Evolutionary conservation across 2,888 invertebrate genomes (phyloP).

Genomic region (Gastrophysa polygoni): DNA sequence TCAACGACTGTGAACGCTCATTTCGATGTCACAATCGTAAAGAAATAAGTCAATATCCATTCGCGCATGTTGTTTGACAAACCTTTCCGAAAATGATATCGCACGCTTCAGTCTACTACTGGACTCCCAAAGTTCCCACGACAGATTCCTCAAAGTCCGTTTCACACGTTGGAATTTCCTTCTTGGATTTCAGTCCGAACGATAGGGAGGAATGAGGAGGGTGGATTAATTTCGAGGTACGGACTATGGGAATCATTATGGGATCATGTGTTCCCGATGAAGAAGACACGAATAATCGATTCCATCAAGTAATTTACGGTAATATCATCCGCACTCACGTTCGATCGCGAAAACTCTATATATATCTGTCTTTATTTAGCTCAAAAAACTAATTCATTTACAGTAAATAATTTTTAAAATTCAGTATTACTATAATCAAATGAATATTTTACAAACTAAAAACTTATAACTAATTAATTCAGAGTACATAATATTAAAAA

Average conservation of each 20-base stretch:
- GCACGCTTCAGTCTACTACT: background rate
- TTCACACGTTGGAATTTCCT: background rate
- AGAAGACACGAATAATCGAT: slow-evolving; percentile 61
- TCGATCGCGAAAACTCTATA: too few relatives aligned
- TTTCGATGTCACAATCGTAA: slow-evolving; percentile 30
- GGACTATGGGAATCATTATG: slow-evolving; percentile 71
- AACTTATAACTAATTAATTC: too few relatives aligned
- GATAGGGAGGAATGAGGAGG: background rate
- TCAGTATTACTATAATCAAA: too few relatives aligned
- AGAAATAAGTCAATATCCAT: slow-evolving; percentile 37
- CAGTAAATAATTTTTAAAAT: too few relatives aligned
- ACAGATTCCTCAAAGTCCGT: background rate
- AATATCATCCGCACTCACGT: too few relatives aligned
- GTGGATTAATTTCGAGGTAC: background rate
- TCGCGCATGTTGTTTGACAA: slow-evolving; percentile 40
- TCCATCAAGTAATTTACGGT: slow-evolving; percentile 60
- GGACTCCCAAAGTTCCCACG: background rate
- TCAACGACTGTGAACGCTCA: background rate
- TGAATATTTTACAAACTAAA: too few relatives aligned
- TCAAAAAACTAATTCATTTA: too few relatives aligned
- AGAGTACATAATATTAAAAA: too few relatives aligned
- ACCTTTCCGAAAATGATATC: background rate
- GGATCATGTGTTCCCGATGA: slow-evolving; percentile 75
- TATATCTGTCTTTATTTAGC: too few relatives aligned
- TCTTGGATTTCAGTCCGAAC: background rate